phyloP scores from a whole-genome alignment of 2,113 vertebrate species.

The Oryzias melastigma region DNA sequence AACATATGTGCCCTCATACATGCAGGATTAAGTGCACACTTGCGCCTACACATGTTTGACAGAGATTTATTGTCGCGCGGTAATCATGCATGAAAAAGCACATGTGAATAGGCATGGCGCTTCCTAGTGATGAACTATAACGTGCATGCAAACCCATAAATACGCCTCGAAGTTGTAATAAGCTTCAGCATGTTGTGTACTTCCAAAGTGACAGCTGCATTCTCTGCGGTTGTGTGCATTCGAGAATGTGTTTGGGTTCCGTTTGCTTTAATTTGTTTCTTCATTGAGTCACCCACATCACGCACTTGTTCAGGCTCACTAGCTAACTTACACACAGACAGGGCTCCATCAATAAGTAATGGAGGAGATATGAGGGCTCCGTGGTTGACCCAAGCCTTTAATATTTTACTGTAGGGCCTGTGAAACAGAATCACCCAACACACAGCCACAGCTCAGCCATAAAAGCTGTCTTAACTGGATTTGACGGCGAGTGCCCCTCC shows the following conservation, averaged over 20 bases:
- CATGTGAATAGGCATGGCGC: constrained; percentile 15
- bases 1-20: constrained; percentile 14
- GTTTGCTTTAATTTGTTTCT: constrained; percentile 5
- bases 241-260: neutral
- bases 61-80: constrained; percentile 17
- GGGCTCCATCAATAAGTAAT: constrained; percentile 64
- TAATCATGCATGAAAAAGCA: constrained; percentile 25
- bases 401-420: constrained; percentile 64
- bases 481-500: constrained; percentile 12
- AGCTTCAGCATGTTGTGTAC: no score
- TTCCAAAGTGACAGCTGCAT: no score
- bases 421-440: constrained; percentile 27
- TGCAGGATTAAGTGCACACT: constrained; percentile 12
- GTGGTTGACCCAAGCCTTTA: constrained; percentile 57
- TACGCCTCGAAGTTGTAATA: neutral
- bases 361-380: constrained; percentile 48
- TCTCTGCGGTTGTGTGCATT: no score
- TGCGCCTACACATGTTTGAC: constrained; percentile 4
- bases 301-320: constrained; percentile 37
- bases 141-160: neutral
- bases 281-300: neutral
- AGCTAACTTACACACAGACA: constrained; percentile 46
- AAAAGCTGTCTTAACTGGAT: constrained; percentile 49
- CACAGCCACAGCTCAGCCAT: constrained; percentile 25
- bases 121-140: neutral